These are phyloP conservation scores for Pseudomyrmex flavicornis DNA, from an alignment of 1,140 invertebrate genomes.

Conservation along the genomic window DNA sequence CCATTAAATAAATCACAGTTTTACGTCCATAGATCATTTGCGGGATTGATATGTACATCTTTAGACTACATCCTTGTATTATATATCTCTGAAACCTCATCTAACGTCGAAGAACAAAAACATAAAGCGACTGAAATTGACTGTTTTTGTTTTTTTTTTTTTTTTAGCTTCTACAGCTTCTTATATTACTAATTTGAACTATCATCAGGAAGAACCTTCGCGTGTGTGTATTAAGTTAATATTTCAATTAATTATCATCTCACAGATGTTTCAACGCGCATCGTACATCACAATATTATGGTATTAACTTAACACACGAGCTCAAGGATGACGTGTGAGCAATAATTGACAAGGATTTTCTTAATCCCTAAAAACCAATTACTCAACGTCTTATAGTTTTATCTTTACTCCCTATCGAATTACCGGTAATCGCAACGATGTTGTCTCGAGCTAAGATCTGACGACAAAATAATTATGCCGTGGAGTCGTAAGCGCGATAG, in stretches of 20 bases:
- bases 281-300: too few relatives aligned
- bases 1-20: constrained; percentile 48
- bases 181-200: too few relatives aligned
- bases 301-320: not conserved
- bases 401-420: not conserved
- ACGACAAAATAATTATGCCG: constrained; percentile 36
- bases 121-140: too few relatives aligned
- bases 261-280: too few relatives aligned
- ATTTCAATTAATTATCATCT: too few relatives aligned
- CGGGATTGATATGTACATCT: constrained; percentile 10
- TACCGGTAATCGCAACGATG: not conserved
- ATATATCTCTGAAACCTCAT: not conserved
- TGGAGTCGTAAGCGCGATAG: not conserved
- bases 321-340: not conserved
- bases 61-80: constrained; percentile 6
- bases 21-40: constrained; percentile 31
- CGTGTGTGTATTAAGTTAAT: too few relatives aligned
- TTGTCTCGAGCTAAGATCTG: not conserved
- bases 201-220: too few relatives aligned
- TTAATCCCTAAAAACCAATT: not conserved
- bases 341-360: not conserved
- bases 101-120: not conserved
- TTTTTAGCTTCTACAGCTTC: too few relatives aligned
- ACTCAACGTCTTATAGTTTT: not conserved
- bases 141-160: too few relatives aligned